Evolutionary conservation across 2,797 vertebrate genomes (phyloP).

Genomic region (Champsocephalus gunnari): DNA sequence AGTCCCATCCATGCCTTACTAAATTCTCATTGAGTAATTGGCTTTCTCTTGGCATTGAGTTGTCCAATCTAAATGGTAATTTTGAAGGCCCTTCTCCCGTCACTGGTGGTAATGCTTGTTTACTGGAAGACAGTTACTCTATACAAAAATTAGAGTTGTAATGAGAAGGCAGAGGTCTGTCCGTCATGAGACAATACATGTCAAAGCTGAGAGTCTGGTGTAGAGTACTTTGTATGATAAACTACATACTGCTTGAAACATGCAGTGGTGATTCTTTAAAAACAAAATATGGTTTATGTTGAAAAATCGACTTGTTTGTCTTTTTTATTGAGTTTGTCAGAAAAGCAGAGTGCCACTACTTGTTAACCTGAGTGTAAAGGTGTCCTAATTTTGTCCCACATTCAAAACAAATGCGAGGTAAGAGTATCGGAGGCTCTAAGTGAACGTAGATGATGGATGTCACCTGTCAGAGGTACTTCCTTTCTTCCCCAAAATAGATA

Average conservation of each 20-base stretch:
- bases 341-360: not conserved
- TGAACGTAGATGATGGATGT: constrained; percentile 31
- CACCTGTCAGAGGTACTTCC: constrained; percentile 22
- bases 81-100: constrained; percentile 54
- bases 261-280: constrained; percentile 11
- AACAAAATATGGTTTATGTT: not conserved
- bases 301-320: not conserved
- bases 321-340: not conserved
- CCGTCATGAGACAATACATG: constrained; percentile 41
- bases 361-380: constrained; percentile 5
- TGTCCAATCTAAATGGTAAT: constrained; percentile 88
- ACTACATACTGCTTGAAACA: constrained; percentile 16
- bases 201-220: constrained; percentile 29
- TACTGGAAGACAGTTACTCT: constrained; percentile 59
- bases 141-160: constrained; percentile 59
- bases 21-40: constrained; percentile 70
- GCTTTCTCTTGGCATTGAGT: constrained; percentile 75
- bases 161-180: constrained; percentile 52
- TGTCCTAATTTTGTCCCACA: not conserved
- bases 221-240: constrained; percentile 20
- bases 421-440: not conserved
- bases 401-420: constrained; percentile 17
- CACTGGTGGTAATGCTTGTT: constrained; percentile 63
- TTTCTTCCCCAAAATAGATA: constrained; percentile 10
- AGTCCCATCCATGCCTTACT: constrained; percentile 28